phyloP scores from a whole-genome alignment of 2,888 invertebrate genomes.

The Aphrophora alni region DNA sequence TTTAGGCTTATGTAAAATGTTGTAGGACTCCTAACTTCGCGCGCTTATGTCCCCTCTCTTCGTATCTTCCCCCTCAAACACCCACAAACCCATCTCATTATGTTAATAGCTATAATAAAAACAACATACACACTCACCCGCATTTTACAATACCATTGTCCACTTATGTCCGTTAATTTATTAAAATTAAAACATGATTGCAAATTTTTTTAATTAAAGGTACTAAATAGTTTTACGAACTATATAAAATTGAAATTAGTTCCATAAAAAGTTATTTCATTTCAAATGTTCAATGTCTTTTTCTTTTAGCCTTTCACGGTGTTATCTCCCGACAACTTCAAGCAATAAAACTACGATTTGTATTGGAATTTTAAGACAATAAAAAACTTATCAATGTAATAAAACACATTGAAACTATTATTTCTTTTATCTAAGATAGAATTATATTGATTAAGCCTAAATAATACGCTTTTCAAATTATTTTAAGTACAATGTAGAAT shows the following conservation, averaged over 20 bases:
- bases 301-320: neutral
- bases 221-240: neutral
- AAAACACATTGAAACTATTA: neutral
- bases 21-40: constrained; percentile 5
- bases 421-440: neutral
- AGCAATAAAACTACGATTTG: neutral
- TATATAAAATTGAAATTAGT: constrained; percentile 6
- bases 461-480: too few species aligned
- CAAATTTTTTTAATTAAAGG: neutral
- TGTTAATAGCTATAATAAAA: constrained; percentile 39
- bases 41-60: constrained; percentile 17
- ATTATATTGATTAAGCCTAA: neutral
- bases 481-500: too few species aligned
- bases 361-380: neutral
- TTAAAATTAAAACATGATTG: constrained; percentile 9
- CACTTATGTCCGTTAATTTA: constrained; percentile 14
- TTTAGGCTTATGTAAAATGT: constrained; percentile 37
- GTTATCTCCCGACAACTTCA: neutral
- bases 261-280: neutral
- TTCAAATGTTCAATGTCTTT: neutral
- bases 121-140: constrained; percentile 34
- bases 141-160: constrained; percentile 34
- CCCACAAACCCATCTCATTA: constrained; percentile 36
- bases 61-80: neutral
- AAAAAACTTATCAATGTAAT: neutral